Evolutionary conservation across 1,140 invertebrate genomes (phyloP).

Genomic region (Conus betulinus): DNA sequence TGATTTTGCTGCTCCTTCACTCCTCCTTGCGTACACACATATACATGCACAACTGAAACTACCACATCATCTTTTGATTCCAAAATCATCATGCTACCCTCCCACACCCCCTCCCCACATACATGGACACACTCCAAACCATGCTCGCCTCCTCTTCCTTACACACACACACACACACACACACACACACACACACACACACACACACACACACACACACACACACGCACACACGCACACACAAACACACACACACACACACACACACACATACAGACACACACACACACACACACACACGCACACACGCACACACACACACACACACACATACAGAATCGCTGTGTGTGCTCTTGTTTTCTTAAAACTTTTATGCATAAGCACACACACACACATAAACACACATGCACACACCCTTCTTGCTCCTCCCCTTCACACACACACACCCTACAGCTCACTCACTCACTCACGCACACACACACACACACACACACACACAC

Average conservation of each 20-base stretch:
- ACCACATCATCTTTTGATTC: too few species aligned
- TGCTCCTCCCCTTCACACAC: background rate
- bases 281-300: too few species aligned
- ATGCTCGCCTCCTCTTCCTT: background rate
- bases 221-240: background rate
- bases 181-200: constrained; percentile 16
- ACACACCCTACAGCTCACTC: too few species aligned
- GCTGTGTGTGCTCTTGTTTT: too few species aligned
- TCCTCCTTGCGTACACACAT: background rate
- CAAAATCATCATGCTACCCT: background rate
- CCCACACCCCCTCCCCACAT: background rate
- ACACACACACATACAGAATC: too few species aligned
- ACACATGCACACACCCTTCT: background rate
- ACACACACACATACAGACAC: too few species aligned
- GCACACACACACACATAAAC: background rate
- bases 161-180: constrained; percentile 13
- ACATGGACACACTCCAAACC: background rate
- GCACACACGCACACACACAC: background rate
- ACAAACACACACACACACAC: too few species aligned
- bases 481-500: too few species aligned
- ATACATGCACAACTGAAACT: background rate
- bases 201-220: background rate
- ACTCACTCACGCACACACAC: too few species aligned
- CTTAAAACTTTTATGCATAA: background rate
- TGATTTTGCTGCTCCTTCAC: background rate